These are phyloP conservation scores for Eremophila alpestris DNA, from an alignment of 2,797 vertebrate genomes.

Conservation along the genomic window DNA sequence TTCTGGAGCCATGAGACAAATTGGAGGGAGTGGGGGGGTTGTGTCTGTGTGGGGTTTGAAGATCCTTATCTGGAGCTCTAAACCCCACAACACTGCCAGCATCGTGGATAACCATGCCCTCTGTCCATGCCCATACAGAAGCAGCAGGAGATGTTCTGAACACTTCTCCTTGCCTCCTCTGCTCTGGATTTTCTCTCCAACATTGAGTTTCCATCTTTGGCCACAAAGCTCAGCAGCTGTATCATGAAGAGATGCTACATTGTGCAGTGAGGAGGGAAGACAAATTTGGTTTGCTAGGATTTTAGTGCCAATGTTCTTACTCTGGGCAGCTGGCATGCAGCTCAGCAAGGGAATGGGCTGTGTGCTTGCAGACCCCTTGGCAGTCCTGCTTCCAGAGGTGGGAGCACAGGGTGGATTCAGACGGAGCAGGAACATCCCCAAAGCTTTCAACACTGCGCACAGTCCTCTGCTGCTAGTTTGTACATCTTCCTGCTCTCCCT, in stretches of 20 bases:
- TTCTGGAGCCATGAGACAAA: background rate
- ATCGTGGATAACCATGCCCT: accelerated
- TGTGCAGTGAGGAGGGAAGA: accelerated
- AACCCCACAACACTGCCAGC: background rate
- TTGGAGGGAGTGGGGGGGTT: accelerated
- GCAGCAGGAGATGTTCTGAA: background rate
- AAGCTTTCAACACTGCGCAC: background rate
- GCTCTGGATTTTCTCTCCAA: background rate
- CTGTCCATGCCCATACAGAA: background rate
- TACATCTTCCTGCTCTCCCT: background rate
- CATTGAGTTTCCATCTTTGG: background rate
- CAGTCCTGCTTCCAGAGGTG: background rate
- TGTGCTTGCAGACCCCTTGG: accelerated
- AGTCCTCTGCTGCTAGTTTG: background rate
- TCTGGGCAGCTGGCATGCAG: background rate
- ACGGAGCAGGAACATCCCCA: background rate
- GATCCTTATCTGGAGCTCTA: background rate
- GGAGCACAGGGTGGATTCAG: background rate
- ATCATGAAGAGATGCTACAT: background rate
- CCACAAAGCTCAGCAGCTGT: background rate
- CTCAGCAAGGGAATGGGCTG: background rate
- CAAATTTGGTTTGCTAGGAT: background rate
- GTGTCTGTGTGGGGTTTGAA: background rate
- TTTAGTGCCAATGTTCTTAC: background rate
- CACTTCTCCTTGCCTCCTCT: background rate